Evolutionary conservation across 2,797 vertebrate species (phyloP).

Genomic region (Ispidina picta): DNA sequence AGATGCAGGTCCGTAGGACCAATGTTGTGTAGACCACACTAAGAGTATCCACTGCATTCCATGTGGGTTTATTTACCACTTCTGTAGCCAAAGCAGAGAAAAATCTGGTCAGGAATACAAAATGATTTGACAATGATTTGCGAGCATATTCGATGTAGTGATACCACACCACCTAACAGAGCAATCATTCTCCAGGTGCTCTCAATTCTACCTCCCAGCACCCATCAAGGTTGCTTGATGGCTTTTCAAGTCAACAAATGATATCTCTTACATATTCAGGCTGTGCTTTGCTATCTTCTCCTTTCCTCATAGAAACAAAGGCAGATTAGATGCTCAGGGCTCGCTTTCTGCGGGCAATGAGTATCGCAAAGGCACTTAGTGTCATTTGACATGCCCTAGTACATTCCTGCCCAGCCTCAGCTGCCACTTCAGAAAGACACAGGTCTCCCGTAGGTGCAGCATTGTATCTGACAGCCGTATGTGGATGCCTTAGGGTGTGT

Average conservation of each 20-base stretch:
- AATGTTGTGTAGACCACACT: background rate
- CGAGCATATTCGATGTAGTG: background rate
- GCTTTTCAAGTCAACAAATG: background rate
- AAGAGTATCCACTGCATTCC: background rate
- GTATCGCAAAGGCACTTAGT: background rate
- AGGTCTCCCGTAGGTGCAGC: background rate
- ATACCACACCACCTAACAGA: background rate
- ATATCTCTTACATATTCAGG: background rate
- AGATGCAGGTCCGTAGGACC: background rate
- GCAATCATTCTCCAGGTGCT: background rate
- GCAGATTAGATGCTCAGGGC: background rate
- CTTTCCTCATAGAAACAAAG: background rate
- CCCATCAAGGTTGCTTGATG: background rate
- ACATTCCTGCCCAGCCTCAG: background rate
- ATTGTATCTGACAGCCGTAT: background rate
- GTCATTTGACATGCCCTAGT: slow-evolving; percentile 29
- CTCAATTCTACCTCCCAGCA: background rate
- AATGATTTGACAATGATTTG: background rate
- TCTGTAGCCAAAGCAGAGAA: background rate
- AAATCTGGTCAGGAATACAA: background rate
- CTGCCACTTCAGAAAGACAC: slow-evolving; percentile 40
- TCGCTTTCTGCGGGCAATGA: background rate
- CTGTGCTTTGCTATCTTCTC: background rate
- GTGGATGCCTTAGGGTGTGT: slow-evolving; percentile 3
- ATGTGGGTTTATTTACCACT: background rate